phyloP scores from a whole-genome alignment of 2,113 vertebrate species.

The Beaufortia kweichowensis region DNA sequence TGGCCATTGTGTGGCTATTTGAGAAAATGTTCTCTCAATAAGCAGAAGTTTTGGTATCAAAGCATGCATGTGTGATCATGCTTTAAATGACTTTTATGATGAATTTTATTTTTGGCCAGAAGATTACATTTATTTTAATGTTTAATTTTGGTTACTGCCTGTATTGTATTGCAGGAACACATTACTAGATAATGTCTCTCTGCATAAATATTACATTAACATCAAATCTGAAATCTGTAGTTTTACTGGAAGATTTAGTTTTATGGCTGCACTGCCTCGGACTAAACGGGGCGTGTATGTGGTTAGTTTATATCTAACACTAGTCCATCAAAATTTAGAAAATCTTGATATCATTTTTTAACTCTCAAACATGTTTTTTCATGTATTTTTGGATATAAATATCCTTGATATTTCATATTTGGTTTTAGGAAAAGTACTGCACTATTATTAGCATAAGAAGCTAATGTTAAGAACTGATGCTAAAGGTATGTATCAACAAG shows the following conservation, averaged over 20 bases:
- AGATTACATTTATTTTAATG: too few relatives aligned
- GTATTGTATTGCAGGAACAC: too few relatives aligned
- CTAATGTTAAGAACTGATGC: not conserved
- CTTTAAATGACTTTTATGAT: not conserved
- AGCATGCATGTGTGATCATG: not conserved
- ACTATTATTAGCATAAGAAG: not conserved
- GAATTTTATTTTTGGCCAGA: too few relatives aligned
- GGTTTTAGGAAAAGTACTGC: too few relatives aligned
- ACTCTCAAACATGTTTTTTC: not conserved
- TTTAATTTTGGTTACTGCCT: too few relatives aligned
- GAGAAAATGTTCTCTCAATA: slow-evolving; percentile 42
- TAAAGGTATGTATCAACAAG: not conserved
- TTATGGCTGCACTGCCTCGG: slow-evolving; percentile 18
- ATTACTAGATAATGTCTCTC: too few relatives aligned
- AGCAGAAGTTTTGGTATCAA: slow-evolving; percentile 55
- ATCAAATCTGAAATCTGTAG: slow-evolving; percentile 35
- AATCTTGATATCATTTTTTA: not conserved
- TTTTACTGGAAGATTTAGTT: slow-evolving; percentile 22
- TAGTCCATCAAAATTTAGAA: slow-evolving; percentile 8
- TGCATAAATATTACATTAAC: too few relatives aligned
- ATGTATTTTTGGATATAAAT: too few relatives aligned
- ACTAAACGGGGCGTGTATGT: slow-evolving; percentile 19
- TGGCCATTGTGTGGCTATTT: slow-evolving; percentile 70
- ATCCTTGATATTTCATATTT: too few relatives aligned
- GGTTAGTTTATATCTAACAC: slow-evolving; percentile 2